Evolutionary conservation across 2,888 invertebrate genomes (phyloP).

Genomic region (Amphipoea oculea): DNA sequence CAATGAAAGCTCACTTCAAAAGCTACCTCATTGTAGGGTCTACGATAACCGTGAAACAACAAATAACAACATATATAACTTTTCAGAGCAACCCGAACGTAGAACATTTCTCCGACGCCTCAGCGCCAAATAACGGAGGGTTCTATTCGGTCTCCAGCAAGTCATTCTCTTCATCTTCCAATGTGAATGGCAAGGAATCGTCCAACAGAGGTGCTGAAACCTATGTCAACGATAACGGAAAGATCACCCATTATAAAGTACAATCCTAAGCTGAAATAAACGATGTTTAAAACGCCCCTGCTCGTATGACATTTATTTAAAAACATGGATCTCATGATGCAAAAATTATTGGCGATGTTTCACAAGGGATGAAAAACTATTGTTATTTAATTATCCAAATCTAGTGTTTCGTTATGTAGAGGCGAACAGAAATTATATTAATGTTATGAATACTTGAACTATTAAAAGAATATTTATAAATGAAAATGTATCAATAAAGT

Average conservation of each 20-base stretch:
- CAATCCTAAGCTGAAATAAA: slow-evolving; percentile 70
- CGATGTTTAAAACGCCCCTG: slow-evolving; percentile 38
- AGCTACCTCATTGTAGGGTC: too few relatives aligned
- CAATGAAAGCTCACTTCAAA: neutral
- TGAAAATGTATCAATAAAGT: slow-evolving; percentile 61
- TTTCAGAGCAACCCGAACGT: slow-evolving; percentile 88
- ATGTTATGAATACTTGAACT: slow-evolving; percentile 35
- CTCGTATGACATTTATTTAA: slow-evolving; percentile 34
- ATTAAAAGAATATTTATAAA: slow-evolving; percentile 38
- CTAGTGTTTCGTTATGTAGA: slow-evolving; percentile 42
- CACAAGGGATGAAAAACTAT: neutral
- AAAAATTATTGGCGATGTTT: slow-evolving; percentile 9
- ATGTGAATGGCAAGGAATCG: slow-evolving; percentile 91
- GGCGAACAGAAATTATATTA: slow-evolving; percentile 36
- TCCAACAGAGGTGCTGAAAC: slow-evolving; percentile 91
- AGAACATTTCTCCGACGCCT: slow-evolving; percentile 65
- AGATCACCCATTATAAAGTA: slow-evolving; percentile 91
- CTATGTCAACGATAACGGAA: slow-evolving; percentile 93
- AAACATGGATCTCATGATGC: slow-evolving; percentile 59
- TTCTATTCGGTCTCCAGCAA: slow-evolving; percentile 91
- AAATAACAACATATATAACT: neutral
- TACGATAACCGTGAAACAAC: neutral
- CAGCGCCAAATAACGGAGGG: slow-evolving; percentile 38
- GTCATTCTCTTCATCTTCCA: slow-evolving; percentile 90
- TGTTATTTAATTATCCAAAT: slow-evolving; percentile 31